Evolutionary conservation across 1,140 invertebrate genomes (phyloP).

Genomic region (Pseudachorutes palmiensis): DNA sequence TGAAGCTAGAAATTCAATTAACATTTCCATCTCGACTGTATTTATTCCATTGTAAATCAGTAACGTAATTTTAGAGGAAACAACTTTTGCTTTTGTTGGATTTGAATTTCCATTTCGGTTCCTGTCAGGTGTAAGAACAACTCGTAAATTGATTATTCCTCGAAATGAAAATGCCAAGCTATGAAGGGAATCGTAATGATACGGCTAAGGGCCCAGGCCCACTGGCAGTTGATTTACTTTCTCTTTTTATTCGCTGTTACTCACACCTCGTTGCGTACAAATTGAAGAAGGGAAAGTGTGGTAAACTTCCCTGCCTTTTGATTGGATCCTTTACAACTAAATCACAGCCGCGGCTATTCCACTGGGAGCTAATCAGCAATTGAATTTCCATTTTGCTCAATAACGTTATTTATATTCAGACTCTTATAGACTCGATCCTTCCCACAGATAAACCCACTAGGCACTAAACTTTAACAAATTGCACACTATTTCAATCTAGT

Average conservation of each 20-base stretch:
- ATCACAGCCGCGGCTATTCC: background rate
- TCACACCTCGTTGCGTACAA: conserved; percentile 6
- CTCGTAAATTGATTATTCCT: conserved; percentile 2
- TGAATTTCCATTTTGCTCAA: background rate
- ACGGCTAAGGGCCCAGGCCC: too few species aligned
- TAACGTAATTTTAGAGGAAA: background rate
- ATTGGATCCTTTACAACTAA: conserved; percentile 4
- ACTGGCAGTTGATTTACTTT: too few species aligned
- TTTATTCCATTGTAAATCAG: too few species aligned
- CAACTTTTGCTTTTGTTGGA: too few species aligned
- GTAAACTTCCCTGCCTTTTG: background rate
- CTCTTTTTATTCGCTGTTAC: background rate
- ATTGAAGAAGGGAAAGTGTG: conserved; percentile 5
- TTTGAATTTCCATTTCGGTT: background rate
- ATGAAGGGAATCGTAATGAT: conserved; percentile 1
- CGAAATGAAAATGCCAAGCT: background rate
- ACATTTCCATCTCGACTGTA: too few species aligned
- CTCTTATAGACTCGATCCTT: too few species aligned
- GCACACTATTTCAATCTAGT: too few species aligned
- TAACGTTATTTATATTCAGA: too few species aligned
- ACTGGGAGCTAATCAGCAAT: conserved; percentile 3
- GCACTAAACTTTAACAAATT: too few species aligned
- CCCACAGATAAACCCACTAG: too few species aligned
- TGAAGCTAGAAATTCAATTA: background rate
- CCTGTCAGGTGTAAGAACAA: background rate